Conservation (phyloP, 2,888 invertebrate species). For the Erebia epiphron region DNA sequence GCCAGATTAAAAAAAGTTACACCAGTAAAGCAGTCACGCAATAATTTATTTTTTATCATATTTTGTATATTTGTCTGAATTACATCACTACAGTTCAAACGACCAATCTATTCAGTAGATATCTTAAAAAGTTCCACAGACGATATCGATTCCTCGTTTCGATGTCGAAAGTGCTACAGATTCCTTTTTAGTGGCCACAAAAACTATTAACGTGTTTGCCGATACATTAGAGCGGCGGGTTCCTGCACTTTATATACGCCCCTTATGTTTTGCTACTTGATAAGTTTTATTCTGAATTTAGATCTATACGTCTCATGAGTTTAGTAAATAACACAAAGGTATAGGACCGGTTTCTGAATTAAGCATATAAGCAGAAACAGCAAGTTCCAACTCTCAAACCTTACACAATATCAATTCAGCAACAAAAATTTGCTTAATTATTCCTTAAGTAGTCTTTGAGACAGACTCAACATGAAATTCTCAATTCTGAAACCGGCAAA, state of each 20-base stretch:
- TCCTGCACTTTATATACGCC: constrained; percentile 15
- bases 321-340: too few relatives aligned
- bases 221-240: constrained; percentile 22
- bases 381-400: too few relatives aligned
- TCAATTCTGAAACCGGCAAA: too few relatives aligned
- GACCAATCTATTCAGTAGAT: background rate
- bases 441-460: too few relatives aligned
- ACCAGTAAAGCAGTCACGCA: too few relatives aligned
- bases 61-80: too few relatives aligned
- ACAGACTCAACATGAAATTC: too few relatives aligned
- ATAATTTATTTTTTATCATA: too few relatives aligned
- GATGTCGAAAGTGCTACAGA: constrained; percentile 1
- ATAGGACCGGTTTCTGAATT: too few relatives aligned
- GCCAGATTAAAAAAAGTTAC: background rate
- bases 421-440: too few relatives aligned
- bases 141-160: constrained; percentile 7
- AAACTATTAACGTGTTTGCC: constrained; percentile 27
- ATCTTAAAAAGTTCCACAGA: background rate
- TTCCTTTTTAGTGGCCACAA: constrained; percentile 11
- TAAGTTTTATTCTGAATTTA: background rate
- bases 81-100: background rate
- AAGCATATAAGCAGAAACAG: too few relatives aligned
- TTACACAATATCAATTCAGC: too few relatives aligned
- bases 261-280: constrained; percentile 8
- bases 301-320: background rate